phyloP scores from a whole-genome alignment of 2,113 vertebrate genomes.

The Scomber japonicus region DNA sequence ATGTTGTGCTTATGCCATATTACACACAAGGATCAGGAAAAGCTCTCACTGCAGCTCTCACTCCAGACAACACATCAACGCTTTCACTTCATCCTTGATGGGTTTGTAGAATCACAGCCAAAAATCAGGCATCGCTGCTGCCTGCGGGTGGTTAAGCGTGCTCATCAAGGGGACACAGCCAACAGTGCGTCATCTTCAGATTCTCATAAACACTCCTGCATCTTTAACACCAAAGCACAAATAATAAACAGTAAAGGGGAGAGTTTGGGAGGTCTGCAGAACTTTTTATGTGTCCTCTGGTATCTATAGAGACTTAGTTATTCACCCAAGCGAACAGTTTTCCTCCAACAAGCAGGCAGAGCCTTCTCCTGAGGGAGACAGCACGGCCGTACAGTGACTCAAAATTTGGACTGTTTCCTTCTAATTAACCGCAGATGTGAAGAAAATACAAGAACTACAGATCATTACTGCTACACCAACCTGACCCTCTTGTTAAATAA shows the following conservation, averaged over 20 bases:
- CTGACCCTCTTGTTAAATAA: not conserved
- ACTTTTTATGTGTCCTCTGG: slow-evolving; percentile 30
- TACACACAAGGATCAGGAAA: slow-evolving; percentile 1
- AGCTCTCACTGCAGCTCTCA: not conserved
- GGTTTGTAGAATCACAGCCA: slow-evolving; percentile 36
- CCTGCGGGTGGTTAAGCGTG: slow-evolving; percentile 46
- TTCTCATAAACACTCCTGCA: slow-evolving; percentile 48
- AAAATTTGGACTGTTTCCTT: not conserved
- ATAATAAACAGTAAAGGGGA: slow-evolving; percentile 30
- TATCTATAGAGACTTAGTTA: not conserved
- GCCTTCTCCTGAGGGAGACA: not conserved
- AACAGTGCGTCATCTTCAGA: slow-evolving; percentile 37
- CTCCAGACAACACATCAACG: slow-evolving; percentile 19
- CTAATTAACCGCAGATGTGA: slow-evolving; percentile 23
- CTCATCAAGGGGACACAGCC: slow-evolving; percentile 33
- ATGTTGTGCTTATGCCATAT: slow-evolving; percentile 30
- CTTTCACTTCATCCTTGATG: slow-evolving; percentile 9
- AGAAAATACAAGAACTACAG: not conserved
- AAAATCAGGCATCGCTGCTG: slow-evolving; percentile 14
- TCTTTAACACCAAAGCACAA: slow-evolving; percentile 45
- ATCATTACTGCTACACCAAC: not conserved
- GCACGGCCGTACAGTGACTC: not conserved
- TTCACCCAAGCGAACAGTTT: not conserved
- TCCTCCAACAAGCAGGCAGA: slow-evolving; percentile 2
- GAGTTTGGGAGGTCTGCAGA: slow-evolving; percentile 36